A percentile compares a stretch with the other conserved stretches of the same genome.
phyloP scores from a whole-genome alignment of 2,888 invertebrate species.

The Ptychoptera albimana region DNA sequence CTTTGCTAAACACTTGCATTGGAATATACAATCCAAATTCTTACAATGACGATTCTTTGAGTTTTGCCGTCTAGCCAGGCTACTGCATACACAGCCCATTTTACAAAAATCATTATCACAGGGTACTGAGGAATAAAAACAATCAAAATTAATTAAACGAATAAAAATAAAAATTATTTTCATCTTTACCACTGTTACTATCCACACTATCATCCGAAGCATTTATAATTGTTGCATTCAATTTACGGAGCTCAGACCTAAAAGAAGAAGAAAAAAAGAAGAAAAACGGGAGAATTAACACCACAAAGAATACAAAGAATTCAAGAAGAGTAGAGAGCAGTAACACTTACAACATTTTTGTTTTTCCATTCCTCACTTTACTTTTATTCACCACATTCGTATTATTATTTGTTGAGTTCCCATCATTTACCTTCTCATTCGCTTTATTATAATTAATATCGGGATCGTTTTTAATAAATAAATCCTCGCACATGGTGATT shows the following conservation, averaged over 20 bases:
- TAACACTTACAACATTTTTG: slow-evolving; percentile 2
- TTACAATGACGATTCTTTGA: slow-evolving; percentile 42
- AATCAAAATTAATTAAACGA: not conserved
- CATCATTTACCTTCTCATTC: slow-evolving; percentile 12
- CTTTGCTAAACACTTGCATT: slow-evolving; percentile 30
- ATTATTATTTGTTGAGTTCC: too few relatives aligned
- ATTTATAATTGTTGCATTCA: slow-evolving; percentile 50
- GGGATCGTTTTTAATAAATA: slow-evolving; percentile 31
- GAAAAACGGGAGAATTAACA: not conserved
- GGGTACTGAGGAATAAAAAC: not conserved
- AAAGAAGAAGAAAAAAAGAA: slow-evolving; percentile 6
- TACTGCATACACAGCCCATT: slow-evolving; percentile 51
- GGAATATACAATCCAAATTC: slow-evolving; percentile 30
- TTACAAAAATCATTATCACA: slow-evolving; percentile 41
- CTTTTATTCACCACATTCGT: slow-evolving; percentile 6
- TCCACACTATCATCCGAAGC: slow-evolving; percentile 12
- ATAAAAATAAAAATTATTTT: not conserved
- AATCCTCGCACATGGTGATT: slow-evolving; percentile 39
- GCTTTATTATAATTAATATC: slow-evolving; percentile 14
- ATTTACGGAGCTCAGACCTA: slow-evolving; percentile 37
- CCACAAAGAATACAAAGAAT: not conserved
- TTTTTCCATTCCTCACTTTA: slow-evolving; percentile 20
- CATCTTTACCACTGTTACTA: not conserved
- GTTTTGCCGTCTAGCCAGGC: slow-evolving; percentile 32
- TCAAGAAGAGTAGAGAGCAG: too few relatives aligned